Base-by-base conservation (phyloP, 2,888 invertebrate species). In the Hydrotaea diabolus region DNA sequence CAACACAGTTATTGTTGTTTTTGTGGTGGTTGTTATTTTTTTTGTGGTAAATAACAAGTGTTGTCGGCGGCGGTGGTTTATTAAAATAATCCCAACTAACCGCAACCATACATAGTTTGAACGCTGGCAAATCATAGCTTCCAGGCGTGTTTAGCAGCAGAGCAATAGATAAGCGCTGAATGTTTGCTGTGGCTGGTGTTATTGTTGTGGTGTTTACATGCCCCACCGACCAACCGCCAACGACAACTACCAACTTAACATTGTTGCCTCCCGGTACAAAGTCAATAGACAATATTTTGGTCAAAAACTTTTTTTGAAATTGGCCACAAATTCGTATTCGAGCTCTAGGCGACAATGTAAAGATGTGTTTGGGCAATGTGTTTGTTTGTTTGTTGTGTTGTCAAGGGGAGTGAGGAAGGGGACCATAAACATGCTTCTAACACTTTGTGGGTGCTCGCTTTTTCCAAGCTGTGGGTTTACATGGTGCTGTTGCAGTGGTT, bases 51-150 rank as follows among this genome's bases (percentile, higher is more conserved):
- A 17, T 21, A 69, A 69, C 69, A 69, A 69, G 69, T 69, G 69
- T 69, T 69, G 69, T 9, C 8, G 69, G 69, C 46, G 69, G 69
- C 11, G 69, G 69, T 69, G 69, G 69, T 69, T 69, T 69, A 43
- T 69, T 69, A 43, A 69, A 69, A 69, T 69, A 69, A 69, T 46
- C 69, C 21, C 23, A 9, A 43, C 13, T 15, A 13, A 23, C 36
- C 36, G 39, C 36, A 57, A 57, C 39, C 21, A 57, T 17, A 57
- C 2, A 43, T 66, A 19, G 43, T 43, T 43, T 39, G 19, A 66
- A 43, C 21, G 9, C 21, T 55, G 11, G 59, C 11, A 55, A 59
- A 23, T 23, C 59, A 59, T 69, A 69, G 69, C 69, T 69, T 46
- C 69, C 69, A 69, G 69, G 11, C 69, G 8, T 69, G 43, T 69